Conservation (phyloP, 2,797 vertebrate genomes). For the Gypaetus barbatus region DNA sequence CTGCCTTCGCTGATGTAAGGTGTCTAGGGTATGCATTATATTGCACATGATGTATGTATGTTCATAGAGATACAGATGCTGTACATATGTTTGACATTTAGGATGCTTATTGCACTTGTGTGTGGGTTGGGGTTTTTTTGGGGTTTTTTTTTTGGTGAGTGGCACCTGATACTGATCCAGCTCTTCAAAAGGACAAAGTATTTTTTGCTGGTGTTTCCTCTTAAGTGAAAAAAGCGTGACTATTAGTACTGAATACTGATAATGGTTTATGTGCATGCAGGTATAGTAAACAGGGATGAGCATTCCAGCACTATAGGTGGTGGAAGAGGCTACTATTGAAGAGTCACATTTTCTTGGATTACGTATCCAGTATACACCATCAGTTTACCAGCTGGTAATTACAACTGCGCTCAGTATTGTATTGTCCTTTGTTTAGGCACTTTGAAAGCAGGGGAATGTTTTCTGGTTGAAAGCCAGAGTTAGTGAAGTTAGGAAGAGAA, state of each 20-base stretch:
- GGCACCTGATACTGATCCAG: background rate
- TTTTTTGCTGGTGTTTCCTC: background rate
- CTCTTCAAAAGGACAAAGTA: background rate
- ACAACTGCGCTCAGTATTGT: background rate
- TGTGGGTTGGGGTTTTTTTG: background rate
- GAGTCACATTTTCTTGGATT: background rate
- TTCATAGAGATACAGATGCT: background rate
- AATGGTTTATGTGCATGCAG: background rate
- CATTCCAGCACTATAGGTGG: background rate
- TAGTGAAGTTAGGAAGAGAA: background rate
- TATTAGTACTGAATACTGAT: background rate
- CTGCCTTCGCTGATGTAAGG: background rate
- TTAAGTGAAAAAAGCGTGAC: background rate
- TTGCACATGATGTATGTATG: background rate
- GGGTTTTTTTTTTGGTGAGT: background rate
- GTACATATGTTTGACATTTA: background rate
- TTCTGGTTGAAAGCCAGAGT: background rate
- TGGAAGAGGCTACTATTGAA: background rate
- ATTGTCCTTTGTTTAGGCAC: background rate
- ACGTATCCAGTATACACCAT: background rate
- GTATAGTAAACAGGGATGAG: slow-evolving; percentile 14
- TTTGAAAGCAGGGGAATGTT: background rate
- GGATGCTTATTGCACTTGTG: background rate
- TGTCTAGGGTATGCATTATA: background rate
- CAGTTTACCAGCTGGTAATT: background rate